Percentiles rank a stretch among this genome's conserved stretches.
These are phyloP conservation scores for Mesorhabditis spiculigera DNA, from an alignment of 2,888 invertebrate species.

Conservation along the genomic window DNA sequence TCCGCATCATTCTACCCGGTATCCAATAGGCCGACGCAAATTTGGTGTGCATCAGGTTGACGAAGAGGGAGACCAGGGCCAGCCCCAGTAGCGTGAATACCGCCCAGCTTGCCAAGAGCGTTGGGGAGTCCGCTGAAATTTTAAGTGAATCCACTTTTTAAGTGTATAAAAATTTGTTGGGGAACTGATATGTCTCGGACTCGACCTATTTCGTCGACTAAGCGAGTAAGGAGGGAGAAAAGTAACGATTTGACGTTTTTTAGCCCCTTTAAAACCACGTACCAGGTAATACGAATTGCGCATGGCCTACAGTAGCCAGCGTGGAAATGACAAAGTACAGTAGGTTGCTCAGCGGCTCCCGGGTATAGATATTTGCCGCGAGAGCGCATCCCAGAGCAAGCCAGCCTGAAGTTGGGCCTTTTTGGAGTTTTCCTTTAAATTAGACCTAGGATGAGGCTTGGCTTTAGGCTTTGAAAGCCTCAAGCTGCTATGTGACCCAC, in stretches of 20 bases:
- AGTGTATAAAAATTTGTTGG: no score
- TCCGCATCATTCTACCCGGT: slow-evolving; percentile 22
- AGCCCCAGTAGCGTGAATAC: slow-evolving; percentile 30
- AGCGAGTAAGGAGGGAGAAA: no score
- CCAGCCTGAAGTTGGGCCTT: slow-evolving; percentile 50
- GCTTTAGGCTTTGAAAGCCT: no score
- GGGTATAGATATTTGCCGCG: slow-evolving; percentile 56
- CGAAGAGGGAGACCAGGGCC: slow-evolving; percentile 32
- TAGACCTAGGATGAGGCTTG: neutral
- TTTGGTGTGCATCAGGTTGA: slow-evolving; percentile 38
- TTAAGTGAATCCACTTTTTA: no score
- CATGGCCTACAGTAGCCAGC: slow-evolving; percentile 59
- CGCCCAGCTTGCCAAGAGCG: slow-evolving; percentile 11
- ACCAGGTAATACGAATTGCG: slow-evolving; percentile 25
- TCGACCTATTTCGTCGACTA: no score
- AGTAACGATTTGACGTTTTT: no score
- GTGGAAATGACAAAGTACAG: slow-evolving; percentile 61
- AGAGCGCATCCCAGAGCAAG: slow-evolving; percentile 58
- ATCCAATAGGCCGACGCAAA: slow-evolving; percentile 38
- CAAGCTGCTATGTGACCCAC: slow-evolving; percentile 11
- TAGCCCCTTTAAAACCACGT: no score
- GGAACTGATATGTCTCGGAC: no score
- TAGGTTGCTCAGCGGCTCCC: slow-evolving; percentile 56
- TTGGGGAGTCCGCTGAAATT: slow-evolving; percentile 16
- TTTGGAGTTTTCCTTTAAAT: neutral